A percentile compares a stretch with the other conserved stretches of the same genome.
Evolutionary conservation across 2,113 vertebrate species (phyloP).

Genomic region (Saimiri boliviensis): DNA sequence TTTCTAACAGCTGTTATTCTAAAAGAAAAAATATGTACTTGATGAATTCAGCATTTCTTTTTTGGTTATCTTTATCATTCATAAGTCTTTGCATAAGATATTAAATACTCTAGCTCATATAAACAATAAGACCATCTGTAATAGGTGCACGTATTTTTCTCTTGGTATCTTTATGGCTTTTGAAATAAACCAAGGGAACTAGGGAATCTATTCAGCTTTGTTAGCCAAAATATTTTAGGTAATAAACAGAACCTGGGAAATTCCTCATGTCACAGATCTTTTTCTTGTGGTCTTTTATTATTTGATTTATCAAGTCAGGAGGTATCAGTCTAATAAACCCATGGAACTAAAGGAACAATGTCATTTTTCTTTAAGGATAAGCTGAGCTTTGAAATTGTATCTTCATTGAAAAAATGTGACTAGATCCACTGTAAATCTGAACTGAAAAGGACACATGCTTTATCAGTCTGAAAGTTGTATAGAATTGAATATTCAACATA

Average conservation of each 20-base stretch:
- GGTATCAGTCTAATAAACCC: slow-evolving; percentile 18
- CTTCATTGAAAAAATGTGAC: slow-evolving; percentile 37
- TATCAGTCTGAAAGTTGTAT: slow-evolving; percentile 14
- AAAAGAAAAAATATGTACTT: neutral
- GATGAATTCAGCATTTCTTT: neutral
- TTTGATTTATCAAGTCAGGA: slow-evolving; percentile 62
- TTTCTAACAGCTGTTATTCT: neutral
- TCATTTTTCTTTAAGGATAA: slow-evolving; percentile 64
- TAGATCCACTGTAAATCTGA: neutral
- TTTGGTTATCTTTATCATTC: slow-evolving; percentile 32
- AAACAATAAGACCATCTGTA: neutral
- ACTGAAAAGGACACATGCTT: neutral
- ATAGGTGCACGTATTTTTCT: neutral
- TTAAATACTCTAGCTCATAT: neutral
- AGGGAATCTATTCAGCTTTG: slow-evolving; percentile 18
- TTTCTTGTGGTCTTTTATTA: slow-evolving; percentile 55
- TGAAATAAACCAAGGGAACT: neutral
- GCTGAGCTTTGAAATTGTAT: slow-evolving; percentile 57
- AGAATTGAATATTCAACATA: neutral
- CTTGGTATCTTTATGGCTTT: neutral
- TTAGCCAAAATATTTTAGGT: slow-evolving; percentile 41
- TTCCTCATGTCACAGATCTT: slow-evolving; percentile 23
- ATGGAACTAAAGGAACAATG: slow-evolving; percentile 36
- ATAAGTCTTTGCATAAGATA: slow-evolving; percentile 5
- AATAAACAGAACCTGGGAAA: slow-evolving; percentile 11